Evolutionary conservation across 23 tunicate species (phyloP).

Genomic region (Trididemnum nubilum): DNA sequence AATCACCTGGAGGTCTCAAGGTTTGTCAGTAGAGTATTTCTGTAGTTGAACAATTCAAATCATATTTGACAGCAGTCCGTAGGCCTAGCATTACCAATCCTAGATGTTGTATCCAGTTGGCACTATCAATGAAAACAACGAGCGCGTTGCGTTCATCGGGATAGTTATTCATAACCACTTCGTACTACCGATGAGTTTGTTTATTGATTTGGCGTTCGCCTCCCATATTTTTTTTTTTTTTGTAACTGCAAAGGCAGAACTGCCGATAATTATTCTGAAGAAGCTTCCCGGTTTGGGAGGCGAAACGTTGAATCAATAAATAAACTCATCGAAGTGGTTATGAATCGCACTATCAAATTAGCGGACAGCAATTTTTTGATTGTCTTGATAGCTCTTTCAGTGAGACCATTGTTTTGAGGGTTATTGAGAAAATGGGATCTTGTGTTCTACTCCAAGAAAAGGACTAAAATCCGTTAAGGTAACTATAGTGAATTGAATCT

Average conservation of each 20-base stretch:
- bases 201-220: too few relatives aligned
- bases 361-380: background rate
- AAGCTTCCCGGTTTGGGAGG: too few relatives aligned
- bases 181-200: too few relatives aligned
- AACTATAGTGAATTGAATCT: background rate
- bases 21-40: background rate
- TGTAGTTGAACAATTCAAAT: background rate
- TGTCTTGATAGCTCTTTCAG: background rate
- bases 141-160: too few relatives aligned
- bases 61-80: background rate
- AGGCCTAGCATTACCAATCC: background rate
- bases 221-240: too few relatives aligned
- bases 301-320: too few relatives aligned
- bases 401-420: background rate
- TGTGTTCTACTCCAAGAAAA: background rate
- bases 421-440: background rate
- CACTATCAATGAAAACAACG: too few relatives aligned
- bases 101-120: background rate
- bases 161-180: too few relatives aligned
- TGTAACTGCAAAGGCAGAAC: too few relatives aligned
- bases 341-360: too few relatives aligned
- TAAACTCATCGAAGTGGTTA: too few relatives aligned
- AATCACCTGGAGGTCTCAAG: constrained; percentile 3
- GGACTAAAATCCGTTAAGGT: background rate
- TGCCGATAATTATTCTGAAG: too few relatives aligned